These are phyloP conservation scores for Pediacus dermestoides DNA, from an alignment of 2,888 invertebrate species.

Conservation along the genomic window DNA sequence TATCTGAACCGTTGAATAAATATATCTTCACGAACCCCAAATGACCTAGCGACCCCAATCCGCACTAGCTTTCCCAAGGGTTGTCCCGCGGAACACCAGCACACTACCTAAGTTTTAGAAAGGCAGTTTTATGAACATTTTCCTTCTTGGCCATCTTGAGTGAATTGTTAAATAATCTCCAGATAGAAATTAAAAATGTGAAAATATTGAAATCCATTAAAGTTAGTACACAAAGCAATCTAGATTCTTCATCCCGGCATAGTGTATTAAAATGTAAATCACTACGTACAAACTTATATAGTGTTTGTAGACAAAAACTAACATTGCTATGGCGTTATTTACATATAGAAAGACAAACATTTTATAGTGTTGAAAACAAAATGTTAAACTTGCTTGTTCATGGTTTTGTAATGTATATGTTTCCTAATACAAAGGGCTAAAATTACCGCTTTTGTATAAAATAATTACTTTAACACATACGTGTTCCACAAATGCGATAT, in stretches of 20 bases:
- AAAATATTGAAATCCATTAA: too few species aligned
- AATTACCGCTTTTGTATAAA: background rate
- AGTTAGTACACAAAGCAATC: too few species aligned
- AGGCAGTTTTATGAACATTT: constrained; percentile 31
- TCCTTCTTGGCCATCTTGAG: too few species aligned
- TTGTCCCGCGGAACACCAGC: constrained; percentile 24
- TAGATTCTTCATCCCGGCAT: too few species aligned
- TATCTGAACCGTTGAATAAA: constrained; percentile 9
- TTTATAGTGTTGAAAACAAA: too few species aligned
- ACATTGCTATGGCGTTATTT: too few species aligned
- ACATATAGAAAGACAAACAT: too few species aligned
- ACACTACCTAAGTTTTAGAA: constrained; percentile 28
- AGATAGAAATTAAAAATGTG: too few species aligned
- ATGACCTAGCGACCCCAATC: constrained; percentile 29
- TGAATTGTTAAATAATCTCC: too few species aligned
- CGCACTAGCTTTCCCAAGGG: constrained; percentile 21
- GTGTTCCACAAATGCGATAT: background rate
- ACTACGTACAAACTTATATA: too few species aligned
- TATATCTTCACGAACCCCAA: constrained; percentile 12
- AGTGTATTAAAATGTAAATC: too few species aligned
- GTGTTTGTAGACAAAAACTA: too few species aligned
- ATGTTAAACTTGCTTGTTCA: background rate
- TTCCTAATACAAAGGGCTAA: background rate
- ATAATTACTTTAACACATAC: constrained; percentile 1
- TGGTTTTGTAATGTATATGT: background rate